Conservation (phyloP, 23 tunicate species). For the Trididemnum nubilum region DNA sequence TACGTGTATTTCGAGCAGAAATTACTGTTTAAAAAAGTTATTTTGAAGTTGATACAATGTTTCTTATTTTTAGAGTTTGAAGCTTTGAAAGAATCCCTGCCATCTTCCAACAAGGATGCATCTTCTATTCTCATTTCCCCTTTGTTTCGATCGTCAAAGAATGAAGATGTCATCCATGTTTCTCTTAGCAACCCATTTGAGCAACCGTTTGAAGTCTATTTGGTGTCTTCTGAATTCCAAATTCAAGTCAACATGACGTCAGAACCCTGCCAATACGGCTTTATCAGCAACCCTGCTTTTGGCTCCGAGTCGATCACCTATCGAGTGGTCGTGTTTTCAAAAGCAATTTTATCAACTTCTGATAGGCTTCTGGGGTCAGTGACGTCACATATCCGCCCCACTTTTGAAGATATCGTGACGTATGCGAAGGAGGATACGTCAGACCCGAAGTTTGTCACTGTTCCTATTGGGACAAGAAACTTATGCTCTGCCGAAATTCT, state of each 20-base stretch:
- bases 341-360: not conserved
- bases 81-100: not conserved
- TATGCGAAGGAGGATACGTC: not conserved
- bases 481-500: slow-evolving; percentile 37
- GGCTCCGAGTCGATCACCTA: not conserved
- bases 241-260: slow-evolving; percentile 8
- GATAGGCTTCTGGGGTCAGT: slow-evolving; percentile 21
- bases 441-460: slow-evolving; percentile 1
- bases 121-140: slow-evolving; percentile 38
- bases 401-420: not conserved
- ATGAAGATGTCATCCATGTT: slow-evolving; percentile 15
- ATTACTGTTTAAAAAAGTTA: not conserved
- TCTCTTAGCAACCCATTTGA: slow-evolving; percentile 4
- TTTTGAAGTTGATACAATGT: not conserved
- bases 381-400: slow-evolving; percentile 27
- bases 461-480: slow-evolving; percentile 4
- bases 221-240: not conserved
- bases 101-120: not conserved
- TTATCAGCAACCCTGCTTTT: not conserved
- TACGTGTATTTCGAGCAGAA: too few species aligned
- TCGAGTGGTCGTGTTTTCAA: not conserved
- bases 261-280: slow-evolving; percentile 11
- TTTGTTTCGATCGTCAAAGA: not conserved
- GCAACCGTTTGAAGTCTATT: not conserved
- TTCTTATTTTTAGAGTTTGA: too few species aligned